These are phyloP conservation scores for Poeciliopsis turrubarensis DNA, from an alignment of 2,113 vertebrate species.

Conservation along the genomic window DNA sequence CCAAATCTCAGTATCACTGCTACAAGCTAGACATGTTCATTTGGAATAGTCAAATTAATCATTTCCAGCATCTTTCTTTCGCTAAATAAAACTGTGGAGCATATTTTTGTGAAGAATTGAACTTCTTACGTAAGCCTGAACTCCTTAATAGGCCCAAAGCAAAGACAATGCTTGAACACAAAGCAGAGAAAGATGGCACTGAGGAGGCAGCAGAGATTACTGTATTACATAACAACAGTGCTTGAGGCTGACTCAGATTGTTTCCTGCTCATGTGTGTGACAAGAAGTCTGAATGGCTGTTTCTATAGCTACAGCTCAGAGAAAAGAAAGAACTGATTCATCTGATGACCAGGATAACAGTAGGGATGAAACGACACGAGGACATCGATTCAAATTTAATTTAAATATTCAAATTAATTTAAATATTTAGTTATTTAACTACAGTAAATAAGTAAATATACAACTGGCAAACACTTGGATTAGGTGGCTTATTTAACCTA, in stretches of 20 bases:
- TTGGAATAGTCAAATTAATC: slow-evolving; percentile 18
- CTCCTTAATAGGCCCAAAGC: slow-evolving; percentile 31
- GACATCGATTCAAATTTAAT: slow-evolving; percentile 21
- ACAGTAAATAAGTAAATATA: too few relatives aligned
- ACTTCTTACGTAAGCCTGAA: slow-evolving; percentile 49
- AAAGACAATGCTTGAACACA: slow-evolving; percentile 45
- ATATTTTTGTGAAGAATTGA: slow-evolving; percentile 31
- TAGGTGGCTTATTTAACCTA: neutral
- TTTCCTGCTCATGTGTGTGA: slow-evolving; percentile 34
- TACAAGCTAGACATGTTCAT: slow-evolving; percentile 32
- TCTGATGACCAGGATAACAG: slow-evolving; percentile 61
- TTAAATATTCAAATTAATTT: too few relatives aligned
- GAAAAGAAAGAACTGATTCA: slow-evolving; percentile 34
- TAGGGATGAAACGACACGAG: slow-evolving; percentile 26
- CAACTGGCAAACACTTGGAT: neutral
- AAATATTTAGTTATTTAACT: too few relatives aligned
- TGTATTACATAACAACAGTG: slow-evolving; percentile 65
- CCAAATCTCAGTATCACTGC: slow-evolving; percentile 17
- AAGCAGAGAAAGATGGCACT: slow-evolving; percentile 27
- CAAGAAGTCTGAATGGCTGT: slow-evolving; percentile 49
- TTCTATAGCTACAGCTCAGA: slow-evolving; percentile 71
- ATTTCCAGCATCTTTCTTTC: neutral
- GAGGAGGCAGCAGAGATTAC: slow-evolving; percentile 47
- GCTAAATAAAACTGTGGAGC: neutral
- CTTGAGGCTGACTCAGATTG: slow-evolving; percentile 56